Evolutionary conservation across 2,797 vertebrate species (phyloP).

Genomic region (Epinephelus malabaricus): DNA sequence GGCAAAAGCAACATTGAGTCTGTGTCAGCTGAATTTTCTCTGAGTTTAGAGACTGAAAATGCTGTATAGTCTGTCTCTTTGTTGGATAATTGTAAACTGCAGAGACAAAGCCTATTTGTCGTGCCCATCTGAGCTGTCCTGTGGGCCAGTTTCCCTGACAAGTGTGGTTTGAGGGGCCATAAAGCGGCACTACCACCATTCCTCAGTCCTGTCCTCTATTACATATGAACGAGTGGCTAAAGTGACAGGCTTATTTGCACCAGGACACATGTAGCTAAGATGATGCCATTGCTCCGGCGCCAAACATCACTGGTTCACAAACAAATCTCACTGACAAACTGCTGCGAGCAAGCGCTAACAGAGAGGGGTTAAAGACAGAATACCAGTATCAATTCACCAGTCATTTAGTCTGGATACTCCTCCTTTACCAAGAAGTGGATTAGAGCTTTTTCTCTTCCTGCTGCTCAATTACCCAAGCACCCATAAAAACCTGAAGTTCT

Average conservation of each 20-base stretch:
- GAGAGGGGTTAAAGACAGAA: conserved; percentile 33
- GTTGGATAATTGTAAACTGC: conserved; percentile 73
- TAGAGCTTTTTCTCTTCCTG: conserved; percentile 62
- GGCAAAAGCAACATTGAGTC: conserved; percentile 1
- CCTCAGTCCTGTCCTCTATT: conserved; percentile 66
- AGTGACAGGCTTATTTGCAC: conserved; percentile 82
- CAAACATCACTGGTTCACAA: conserved; percentile 38
- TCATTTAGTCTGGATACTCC: conserved; percentile 65
- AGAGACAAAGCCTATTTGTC: conserved; percentile 68
- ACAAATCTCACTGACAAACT: conserved; percentile 67
- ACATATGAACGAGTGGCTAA: conserved; percentile 71
- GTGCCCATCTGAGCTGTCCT: conserved; percentile 58
- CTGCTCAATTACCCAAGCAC: conserved; percentile 80
- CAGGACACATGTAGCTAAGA: conserved; percentile 64
- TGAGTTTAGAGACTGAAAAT: conserved; percentile 25
- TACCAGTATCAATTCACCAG: conserved; percentile 58
- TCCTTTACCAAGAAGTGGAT: conserved; percentile 67
- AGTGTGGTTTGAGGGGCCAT: conserved; percentile 74
- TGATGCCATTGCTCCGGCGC: conserved; percentile 69
- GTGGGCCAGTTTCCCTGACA: conserved; percentile 68
- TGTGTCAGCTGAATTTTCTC: conserved; percentile 35
- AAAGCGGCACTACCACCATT: conserved; percentile 65
- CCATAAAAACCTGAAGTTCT: conserved; percentile 76
- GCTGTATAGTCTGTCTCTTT: conserved; percentile 37
- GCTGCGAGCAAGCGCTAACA: conserved; percentile 31